These are phyloP conservation scores for Bergia sp. DNA, from an alignment of 92 coral and sea anemone genomes.

Conservation along the genomic window DNA sequence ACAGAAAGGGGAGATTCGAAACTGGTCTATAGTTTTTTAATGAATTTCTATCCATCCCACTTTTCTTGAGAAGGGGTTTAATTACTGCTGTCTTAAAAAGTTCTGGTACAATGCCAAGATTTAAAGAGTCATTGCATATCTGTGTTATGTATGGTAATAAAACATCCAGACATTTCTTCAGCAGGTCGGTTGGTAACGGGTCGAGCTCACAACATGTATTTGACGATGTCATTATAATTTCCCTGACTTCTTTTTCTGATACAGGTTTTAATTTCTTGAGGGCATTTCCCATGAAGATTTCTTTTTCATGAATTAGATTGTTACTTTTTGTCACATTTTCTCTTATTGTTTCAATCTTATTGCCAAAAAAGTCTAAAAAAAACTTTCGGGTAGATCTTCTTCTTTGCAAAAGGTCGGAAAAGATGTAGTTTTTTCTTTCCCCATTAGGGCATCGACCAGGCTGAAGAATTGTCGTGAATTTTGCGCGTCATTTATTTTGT, in stretches of 20 bases:
- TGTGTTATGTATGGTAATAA: neutral
- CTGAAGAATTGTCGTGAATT: too few relatives aligned
- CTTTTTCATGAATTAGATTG: too few relatives aligned
- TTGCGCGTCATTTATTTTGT: too few relatives aligned
- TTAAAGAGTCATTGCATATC: neutral
- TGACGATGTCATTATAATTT: neutral
- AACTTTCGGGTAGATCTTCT: too few relatives aligned
- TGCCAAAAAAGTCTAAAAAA: too few relatives aligned
- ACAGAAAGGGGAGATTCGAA: neutral
- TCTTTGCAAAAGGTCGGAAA: too few relatives aligned
- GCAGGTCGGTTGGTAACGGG: conserved; percentile 17
- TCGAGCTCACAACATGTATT: conserved; percentile 8
- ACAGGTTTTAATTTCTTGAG: neutral
- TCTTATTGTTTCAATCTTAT: too few relatives aligned
- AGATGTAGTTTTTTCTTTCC: too few relatives aligned
- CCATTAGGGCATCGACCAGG: too few relatives aligned
- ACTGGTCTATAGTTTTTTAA: neutral
- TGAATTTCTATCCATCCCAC: neutral
- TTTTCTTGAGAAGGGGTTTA: conserved; percentile 3
- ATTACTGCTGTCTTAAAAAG: conserved; percentile 14
- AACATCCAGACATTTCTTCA: neutral
- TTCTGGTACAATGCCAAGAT: neutral
- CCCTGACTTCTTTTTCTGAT: conserved; percentile 2
- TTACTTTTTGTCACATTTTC: too few relatives aligned
- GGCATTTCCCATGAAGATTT: neutral